Evolutionary conservation across 2,888 invertebrate genomes (phyloP), one percentile per base, ranked within the genome.

Genomic region (Ochropleura plecta): DNA sequence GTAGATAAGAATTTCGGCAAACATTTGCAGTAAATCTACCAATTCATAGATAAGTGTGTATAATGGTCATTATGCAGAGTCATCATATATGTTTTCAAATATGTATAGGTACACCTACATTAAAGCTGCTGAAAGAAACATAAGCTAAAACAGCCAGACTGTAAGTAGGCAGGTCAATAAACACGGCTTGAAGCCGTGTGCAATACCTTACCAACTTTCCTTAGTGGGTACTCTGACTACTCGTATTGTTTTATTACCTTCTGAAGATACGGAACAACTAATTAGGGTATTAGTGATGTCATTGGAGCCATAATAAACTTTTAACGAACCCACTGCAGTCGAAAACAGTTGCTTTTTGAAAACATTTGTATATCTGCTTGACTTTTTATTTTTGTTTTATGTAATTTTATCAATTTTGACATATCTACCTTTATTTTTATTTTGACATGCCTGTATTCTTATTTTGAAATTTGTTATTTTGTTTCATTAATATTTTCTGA

Each of bases 201-300:
- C 82, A 82, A 83, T 83, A 80, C 77, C 70, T 76, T 76, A 76
- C 73, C 82, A 83, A 76, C 83, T 82, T 83, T 82, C 82, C 82
- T 59, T 82, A 82, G 76, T 80, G 62, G 82, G 83, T 82, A 76
- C 80, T 72, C 72, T 6, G 76, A 65, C 76, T 76, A 69, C 80
- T 62, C 20, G 75, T 83, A 82, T 83, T 82, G 68, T 83, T 82
- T 83, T 82, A 83, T 82, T 83, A 71, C 70, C 70, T 68, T 76
- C 68, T 73, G 67, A 76, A 76, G 82, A 82, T 68, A 83, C 70
- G 67, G 51, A 71, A 42, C 55, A 78, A 73, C 85, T 83, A 85
- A 85, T 86, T 75, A 79, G 73, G 86, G 74, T 73, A 85, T 86
- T 77, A 78, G 78, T 85, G 85, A 86, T 85, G 84, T 85, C 85